Base-by-base conservation (phyloP, 2,797 vertebrate genomes). In the Xenentodon cancila region DNA sequence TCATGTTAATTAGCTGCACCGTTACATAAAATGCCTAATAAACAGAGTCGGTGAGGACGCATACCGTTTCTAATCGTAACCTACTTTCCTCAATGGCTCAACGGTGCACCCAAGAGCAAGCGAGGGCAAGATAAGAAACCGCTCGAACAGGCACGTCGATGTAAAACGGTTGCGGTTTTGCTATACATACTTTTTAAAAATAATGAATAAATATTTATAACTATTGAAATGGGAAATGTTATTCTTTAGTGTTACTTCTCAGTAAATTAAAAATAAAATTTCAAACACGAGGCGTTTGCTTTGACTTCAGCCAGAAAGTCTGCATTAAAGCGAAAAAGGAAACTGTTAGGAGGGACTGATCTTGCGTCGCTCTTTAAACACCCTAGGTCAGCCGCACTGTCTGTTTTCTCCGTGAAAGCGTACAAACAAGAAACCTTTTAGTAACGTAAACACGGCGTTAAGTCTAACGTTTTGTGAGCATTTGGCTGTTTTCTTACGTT, bases 11-110 rank as follows among this genome's bases (percentile, higher is more conserved):
- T n/a, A 20, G 21, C 49, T 64, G 64, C 65, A 62, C 21, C 18
- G 42, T 27, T 47, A 32, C 53, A 64, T 34, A 58, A 56, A 21
- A 9, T 27, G 48, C 59, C 22, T 25, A 53, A 51, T 51, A 47
- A 53, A 63, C 30, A 2, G 9, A 21, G 27, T 5, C 17, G 27
- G 2, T 18, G 16, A 25, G 64, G 75, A 8, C 49, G 78, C 75
- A 63, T 83, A 5, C 82, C 59, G 59, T 78, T 88, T 81, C 65
- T 60, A 48, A 13, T 66, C 44, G 51, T 5, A n/a, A 25, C 7
- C 25, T n/a, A 4, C 59, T 51, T 56, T 50, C 73, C 32, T 81
- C 59, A 68, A 64, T 79, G 54, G 75, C 48, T 65, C 49, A 51
- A 50, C 47, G 0, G 37, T 20, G 21, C 45, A 42, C 21, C 22